These are phyloP conservation scores for Madoqua kirkii DNA, from an alignment of 2,113 vertebrate species.

Conservation along the genomic window DNA sequence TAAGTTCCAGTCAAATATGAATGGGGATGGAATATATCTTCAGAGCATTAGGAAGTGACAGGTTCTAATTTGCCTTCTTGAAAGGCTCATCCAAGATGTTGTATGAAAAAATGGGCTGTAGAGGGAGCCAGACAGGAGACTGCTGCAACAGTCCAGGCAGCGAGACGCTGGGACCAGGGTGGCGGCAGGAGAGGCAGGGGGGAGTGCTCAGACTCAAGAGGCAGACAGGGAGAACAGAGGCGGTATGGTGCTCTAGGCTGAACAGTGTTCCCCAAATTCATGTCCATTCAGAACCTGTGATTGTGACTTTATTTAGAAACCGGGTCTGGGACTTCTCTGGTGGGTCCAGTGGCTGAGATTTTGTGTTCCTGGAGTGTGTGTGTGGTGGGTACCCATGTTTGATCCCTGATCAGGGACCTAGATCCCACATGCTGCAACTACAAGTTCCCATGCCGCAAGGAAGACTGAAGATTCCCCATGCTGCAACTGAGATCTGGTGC, in stretches of 20 bases:
- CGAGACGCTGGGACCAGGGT: fast-evolving
- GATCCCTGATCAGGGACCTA: not conserved
- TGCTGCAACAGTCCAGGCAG: fast-evolving
- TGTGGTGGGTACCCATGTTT: not conserved
- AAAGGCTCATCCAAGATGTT: not conserved
- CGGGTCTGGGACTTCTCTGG: not conserved
- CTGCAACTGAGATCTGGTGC: not conserved
- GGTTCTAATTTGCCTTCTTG: not conserved
- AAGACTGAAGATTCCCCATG: not conserved
- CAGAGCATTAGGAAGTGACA: not conserved
- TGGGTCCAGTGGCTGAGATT: not conserved
- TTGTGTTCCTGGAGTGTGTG: not conserved
- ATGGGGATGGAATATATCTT: not conserved
- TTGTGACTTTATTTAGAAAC: not conserved
- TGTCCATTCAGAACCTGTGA: not conserved
- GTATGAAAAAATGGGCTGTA: not conserved
- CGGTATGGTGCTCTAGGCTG: not conserved
- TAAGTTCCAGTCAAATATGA: not conserved
- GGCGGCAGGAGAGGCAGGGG: not conserved
- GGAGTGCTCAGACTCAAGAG: not conserved
- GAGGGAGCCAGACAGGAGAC: not conserved
- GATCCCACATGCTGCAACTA: not conserved
- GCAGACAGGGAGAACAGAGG: not conserved
- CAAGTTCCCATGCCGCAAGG: not conserved
- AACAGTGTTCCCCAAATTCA: not conserved